These are phyloP conservation scores for Atrichornis clamosus DNA, from an alignment of 2,113 vertebrate species.

Conservation along the genomic window DNA sequence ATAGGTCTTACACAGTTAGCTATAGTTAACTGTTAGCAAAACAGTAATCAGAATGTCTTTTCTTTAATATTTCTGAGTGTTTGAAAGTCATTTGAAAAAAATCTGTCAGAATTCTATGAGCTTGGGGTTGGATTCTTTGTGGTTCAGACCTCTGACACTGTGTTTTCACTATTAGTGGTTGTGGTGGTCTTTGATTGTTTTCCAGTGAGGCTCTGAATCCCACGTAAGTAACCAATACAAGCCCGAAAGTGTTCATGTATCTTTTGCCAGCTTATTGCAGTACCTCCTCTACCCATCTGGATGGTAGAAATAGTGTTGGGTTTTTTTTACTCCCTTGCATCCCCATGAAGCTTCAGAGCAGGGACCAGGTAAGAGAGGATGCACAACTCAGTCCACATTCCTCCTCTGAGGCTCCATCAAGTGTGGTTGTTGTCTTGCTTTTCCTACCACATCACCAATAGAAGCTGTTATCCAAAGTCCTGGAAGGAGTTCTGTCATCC, in stretches of 20 bases:
- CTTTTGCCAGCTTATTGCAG: not conserved
- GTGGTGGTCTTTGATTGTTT: not conserved
- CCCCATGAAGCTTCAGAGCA: not conserved
- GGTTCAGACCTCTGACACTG: not conserved
- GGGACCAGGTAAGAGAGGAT: not conserved
- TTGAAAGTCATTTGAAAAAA: not conserved
- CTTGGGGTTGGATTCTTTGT: not conserved
- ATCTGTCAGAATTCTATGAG: not conserved
- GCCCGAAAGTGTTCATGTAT: not conserved
- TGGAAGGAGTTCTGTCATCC: not conserved
- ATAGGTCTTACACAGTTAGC: not conserved
- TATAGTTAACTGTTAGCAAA: not conserved
- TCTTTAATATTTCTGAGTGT: not conserved
- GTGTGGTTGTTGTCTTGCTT: not conserved
- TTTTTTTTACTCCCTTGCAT: not conserved
- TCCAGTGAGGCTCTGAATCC: not conserved
- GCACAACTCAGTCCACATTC: rapidly evolving
- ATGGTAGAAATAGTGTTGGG: not conserved
- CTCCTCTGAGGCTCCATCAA: not conserved
- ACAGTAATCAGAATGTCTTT: not conserved
- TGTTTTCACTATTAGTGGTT: not conserved
- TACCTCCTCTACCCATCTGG: not conserved
- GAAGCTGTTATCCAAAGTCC: not conserved
- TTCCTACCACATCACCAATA: not conserved
- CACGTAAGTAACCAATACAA: not conserved